Base-by-base conservation (phyloP, 35 echinoderm and acorn worm genomes). In the Lytechinus pictus region DNA sequence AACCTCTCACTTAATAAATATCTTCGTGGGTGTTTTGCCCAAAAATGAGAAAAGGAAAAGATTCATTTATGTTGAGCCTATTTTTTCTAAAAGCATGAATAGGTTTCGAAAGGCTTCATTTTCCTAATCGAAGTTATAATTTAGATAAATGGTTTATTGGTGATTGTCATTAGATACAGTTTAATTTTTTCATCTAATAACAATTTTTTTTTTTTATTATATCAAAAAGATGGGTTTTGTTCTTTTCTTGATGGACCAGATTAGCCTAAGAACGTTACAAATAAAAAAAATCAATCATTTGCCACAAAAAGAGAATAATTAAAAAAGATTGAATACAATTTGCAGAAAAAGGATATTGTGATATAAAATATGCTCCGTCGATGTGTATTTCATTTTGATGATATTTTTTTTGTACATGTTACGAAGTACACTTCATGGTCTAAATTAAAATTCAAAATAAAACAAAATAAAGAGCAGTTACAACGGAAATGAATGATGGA, bases 11-110 rank as follows among this genome's bases (percentile, higher is more conserved):
- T 90, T 90, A 52, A 52, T 90, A 10, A 52, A 12, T 54, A 90
- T 90, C 88, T 14, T 52, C 88, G 88, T 90, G 88, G 29, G 88
- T 90, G 88, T 90, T 21, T 90, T 33, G 52, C 88, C 52, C 4
- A 44, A 90, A 54, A 90, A 90, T 3, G 16, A 90, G 27, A 90
- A 33, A 90, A 90, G 66, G n/a, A 79, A 24, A 79, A 24, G 66
- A 79, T 24, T 24, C n/a, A 79, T 79, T 44, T 24, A 79, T 6
- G 14, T 79, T 24, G 61, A 79, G 66, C 66, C 66, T 24, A 79
- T 24, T 24, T 79, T 79, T 79, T 71, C 66, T 79, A 24, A 19
- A 79, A 79, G 66, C 66, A 24, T 79, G 66, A 24, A 79, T 24
- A n/a, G 66, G 66, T 4, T 24, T 79, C 6, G 66, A 79, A 79